A percentile compares a stretch with the other conserved stretches of the same genome.
Evolutionary conservation across 1,140 invertebrate genomes (phyloP).

Genomic region (Archegozetes longisetosus): DNA sequence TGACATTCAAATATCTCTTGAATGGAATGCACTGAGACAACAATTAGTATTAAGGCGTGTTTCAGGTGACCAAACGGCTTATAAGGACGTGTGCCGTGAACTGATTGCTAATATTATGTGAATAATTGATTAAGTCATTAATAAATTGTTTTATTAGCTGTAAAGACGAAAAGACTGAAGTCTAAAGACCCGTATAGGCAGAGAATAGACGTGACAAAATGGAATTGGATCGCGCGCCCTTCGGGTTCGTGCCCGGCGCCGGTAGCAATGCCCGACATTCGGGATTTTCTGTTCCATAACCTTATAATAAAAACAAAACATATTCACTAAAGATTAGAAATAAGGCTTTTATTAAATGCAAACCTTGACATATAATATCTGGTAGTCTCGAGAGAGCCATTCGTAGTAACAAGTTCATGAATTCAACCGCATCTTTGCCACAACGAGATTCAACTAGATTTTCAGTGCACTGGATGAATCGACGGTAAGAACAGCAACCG

Average conservation of each 20-base stretch:
- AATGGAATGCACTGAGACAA: slow-evolving; percentile 4
- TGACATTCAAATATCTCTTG: background rate
- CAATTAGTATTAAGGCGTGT: slow-evolving; percentile 5
- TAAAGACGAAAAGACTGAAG: background rate
- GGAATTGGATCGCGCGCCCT: slow-evolving; percentile 13
- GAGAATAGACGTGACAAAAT: slow-evolving; percentile 20
- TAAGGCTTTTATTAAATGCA: background rate
- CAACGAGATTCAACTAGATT: slow-evolving; percentile 22
- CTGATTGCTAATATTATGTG: slow-evolving; percentile 5
- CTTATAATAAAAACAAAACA: background rate
- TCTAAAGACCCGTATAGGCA: slow-evolving; percentile 20
- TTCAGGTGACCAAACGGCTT: background rate
- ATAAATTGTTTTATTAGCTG: background rate
- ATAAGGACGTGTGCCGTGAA: slow-evolving; percentile 5
- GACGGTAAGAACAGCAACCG: slow-evolving; percentile 21
- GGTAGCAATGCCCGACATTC: slow-evolving; percentile 13
- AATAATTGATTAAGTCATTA: background rate
- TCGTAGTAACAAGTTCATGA: slow-evolving; percentile 18
- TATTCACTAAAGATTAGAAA: background rate
- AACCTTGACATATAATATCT: slow-evolving; percentile 21
- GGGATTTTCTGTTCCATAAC: slow-evolving; percentile 10
- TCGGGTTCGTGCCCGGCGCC: slow-evolving; percentile 14
- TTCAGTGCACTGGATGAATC: slow-evolving; percentile 19
- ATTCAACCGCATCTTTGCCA: slow-evolving; percentile 21
- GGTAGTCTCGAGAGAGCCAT: slow-evolving; percentile 23